These are phyloP conservation scores for Gasteruption jaculator DNA, from an alignment of 2,888 invertebrate genomes.

Conservation along the genomic window DNA sequence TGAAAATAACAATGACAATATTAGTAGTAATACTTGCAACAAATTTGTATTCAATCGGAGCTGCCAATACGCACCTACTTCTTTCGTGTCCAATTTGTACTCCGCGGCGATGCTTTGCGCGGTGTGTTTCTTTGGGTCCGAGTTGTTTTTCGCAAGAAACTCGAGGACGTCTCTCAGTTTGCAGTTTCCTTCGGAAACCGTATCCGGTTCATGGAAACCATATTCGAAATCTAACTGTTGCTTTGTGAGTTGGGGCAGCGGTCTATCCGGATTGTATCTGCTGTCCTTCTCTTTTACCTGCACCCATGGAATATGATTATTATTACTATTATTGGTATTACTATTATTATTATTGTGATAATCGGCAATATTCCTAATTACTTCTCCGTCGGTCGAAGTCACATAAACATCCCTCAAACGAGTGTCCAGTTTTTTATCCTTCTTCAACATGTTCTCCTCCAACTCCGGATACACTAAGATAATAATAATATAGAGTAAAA, in stretches of 20 bases:
- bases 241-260: conserved; percentile 59
- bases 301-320: too few species aligned
- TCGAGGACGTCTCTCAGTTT: conserved; percentile 62
- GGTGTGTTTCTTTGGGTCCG: conserved; percentile 59
- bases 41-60: too few species aligned
- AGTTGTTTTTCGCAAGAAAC: conserved; percentile 64
- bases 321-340: too few species aligned
- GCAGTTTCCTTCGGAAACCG: conserved; percentile 60
- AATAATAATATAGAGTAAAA: conserved; percentile 2
- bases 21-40: too few species aligned
- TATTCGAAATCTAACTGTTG: conserved; percentile 58
- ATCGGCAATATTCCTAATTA: too few species aligned
- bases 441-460: conserved; percentile 60
- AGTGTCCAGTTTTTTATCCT: conserved; percentile 60
- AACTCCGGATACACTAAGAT: conserved; percentile 59
- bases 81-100: conserved; percentile 63
- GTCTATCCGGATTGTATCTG: conserved; percentile 49
- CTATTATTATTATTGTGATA: too few species aligned
- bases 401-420: conserved; percentile 72
- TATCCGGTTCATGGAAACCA: conserved; percentile 66
- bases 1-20: too few species aligned
- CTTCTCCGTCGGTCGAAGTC: conserved; percentile 57
- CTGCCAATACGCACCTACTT: conserved; percentile 58
- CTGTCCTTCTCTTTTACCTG: background rate
- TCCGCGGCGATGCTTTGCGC: conserved; percentile 62